Base-by-base conservation (phyloP, 2,888 invertebrate species). In the Tortrix viridana region DNA sequence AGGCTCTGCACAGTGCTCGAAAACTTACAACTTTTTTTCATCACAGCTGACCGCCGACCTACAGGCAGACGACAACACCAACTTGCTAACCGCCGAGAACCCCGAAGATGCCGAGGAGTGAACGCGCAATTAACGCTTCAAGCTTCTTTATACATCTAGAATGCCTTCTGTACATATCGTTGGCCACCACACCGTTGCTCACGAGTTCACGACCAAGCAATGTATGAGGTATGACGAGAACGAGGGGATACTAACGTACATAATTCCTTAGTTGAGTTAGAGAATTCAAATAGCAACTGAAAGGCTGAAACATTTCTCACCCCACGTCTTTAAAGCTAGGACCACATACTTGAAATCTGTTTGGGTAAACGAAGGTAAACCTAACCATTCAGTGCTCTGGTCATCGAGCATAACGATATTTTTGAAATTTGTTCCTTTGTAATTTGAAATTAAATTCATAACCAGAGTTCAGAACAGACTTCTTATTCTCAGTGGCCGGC, bases 61-160 rank as follows among this genome's bases (percentile, higher is more conserved):
- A 47, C 90, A 90, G 67, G 86, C 82, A 26, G 92, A 92, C 57
- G 92, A 92, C 77, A 92, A 92, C 78, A 91, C 92, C 53, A 90
- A 90, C 72, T 74, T 92, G 67, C 75, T 92, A 73, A 88, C 90
- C 38, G 90, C 91, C 2, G 92, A 92, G 69, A 91, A 89, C 73
- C 83, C 86, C 9, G 92, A 92, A 61, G 92, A 92, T 48, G 81
- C 75, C 20, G 91, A 91, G 70, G 91, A 90, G 81, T 89, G 80
- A 87, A 69, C 69, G 43, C 22, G n/a, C 60, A 64, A 61, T 65
- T 60, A 23, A 60, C 70, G 79, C 82, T 81, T 81, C 66, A 69
- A 76, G 85, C 84, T 84, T 84, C 69, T 78, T 78, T 73, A 66
- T 72, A 71, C 73, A 71, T 71, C 72, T 66, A 37, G 74, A 78